phyloP scores from a whole-genome alignment of 1,140 invertebrate genomes.

The Agrilus planipennis region DNA sequence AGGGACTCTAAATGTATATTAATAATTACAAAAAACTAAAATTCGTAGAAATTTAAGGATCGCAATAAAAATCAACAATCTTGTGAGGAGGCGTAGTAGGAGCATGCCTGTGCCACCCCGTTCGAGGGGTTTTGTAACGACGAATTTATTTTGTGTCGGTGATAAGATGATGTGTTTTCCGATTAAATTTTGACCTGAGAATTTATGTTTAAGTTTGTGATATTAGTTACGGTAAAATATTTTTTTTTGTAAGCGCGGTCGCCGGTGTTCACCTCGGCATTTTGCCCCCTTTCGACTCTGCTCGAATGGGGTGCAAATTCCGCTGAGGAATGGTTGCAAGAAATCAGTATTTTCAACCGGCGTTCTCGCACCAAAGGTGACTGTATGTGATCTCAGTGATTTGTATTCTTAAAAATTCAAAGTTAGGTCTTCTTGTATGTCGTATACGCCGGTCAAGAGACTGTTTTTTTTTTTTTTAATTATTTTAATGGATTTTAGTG shows the following conservation, averaged over 20 bases:
- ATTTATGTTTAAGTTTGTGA: slow-evolving; percentile 2
- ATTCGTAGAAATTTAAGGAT: slow-evolving; percentile 3
- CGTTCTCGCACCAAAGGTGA: slow-evolving; percentile 1
- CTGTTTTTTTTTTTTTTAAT: slow-evolving; percentile 5
- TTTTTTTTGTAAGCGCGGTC: neutral
- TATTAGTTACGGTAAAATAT: slow-evolving; percentile 4
- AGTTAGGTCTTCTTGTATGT: neutral
- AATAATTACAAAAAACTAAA: no score
- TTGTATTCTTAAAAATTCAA: neutral
- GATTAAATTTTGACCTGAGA: neutral
- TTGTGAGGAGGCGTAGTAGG: no score
- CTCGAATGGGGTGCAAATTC: no score
- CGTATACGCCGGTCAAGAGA: slow-evolving; percentile 2
- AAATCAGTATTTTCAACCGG: slow-evolving; percentile 4
- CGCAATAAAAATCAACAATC: neutral
- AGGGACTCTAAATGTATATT: no score
- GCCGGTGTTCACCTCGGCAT: no score
- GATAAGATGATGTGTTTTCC: neutral
- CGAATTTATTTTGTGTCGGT: neutral
- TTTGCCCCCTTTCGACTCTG: no score
- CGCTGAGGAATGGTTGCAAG: slow-evolving; percentile 1
- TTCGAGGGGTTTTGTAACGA: no score
- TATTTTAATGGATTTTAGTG: neutral
- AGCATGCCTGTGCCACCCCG: no score
- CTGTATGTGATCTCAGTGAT: slow-evolving; percentile 5